phyloP scores from a whole-genome alignment of 2,113 vertebrate genomes.

The Bubo scandiacus region DNA sequence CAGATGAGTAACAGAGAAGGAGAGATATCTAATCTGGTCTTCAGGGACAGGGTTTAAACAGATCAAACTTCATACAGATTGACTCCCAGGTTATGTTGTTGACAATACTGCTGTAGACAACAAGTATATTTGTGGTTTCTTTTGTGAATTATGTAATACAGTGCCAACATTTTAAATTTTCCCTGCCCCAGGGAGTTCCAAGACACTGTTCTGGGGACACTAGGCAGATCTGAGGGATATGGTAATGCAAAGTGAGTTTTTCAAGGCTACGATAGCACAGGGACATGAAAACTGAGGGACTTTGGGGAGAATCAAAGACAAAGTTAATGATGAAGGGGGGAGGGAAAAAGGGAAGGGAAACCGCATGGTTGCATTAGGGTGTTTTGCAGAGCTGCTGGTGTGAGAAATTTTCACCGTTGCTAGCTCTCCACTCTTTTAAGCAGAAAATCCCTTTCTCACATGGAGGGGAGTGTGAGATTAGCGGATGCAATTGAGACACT shows the following conservation, averaged over 20 bases:
- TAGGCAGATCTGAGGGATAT: not conserved
- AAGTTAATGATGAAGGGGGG: not conserved
- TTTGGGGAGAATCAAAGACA: not conserved
- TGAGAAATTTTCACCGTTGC: not conserved
- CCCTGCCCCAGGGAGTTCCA: not conserved
- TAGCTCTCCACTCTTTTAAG: not conserved
- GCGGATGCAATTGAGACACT: not conserved
- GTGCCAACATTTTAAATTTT: not conserved
- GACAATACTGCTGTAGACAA: not conserved
- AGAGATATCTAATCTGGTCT: not conserved
- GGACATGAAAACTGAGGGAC: not conserved
- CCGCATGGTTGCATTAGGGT: not conserved
- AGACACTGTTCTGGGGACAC: not conserved
- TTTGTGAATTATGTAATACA: not conserved
- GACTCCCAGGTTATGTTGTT: not conserved
- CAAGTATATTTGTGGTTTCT: not conserved
- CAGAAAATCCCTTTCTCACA: not conserved
- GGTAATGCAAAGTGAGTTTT: not conserved
- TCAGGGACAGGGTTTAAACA: not conserved
- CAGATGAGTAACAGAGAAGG: not conserved
- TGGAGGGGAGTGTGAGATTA: not conserved
- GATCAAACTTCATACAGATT: not conserved
- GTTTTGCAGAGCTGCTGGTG: not conserved
- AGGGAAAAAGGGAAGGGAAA: not conserved
- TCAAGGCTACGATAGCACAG: not conserved